Conservation (phyloP, 2,113 vertebrate genomes). For the Ivindomyrus marchei region DNA sequence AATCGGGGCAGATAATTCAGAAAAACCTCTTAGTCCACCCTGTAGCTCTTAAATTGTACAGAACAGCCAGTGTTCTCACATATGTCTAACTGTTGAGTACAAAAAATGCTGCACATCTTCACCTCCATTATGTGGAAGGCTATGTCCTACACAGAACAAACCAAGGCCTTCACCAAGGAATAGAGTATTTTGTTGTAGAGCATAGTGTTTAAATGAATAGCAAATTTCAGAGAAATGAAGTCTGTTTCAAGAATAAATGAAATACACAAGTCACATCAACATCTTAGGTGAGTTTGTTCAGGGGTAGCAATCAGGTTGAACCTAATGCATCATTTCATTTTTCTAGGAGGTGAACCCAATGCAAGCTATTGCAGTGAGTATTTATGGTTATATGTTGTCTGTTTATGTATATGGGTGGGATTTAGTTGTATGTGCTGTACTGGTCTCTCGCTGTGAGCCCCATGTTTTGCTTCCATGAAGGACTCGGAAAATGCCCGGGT, state of each 20-base stretch:
- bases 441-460: background rate
- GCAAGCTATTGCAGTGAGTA: slow-evolving; percentile 58
- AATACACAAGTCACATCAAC: background rate
- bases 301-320: background rate
- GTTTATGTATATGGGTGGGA: background rate
- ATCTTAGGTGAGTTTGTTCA: background rate
- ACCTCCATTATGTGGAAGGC: background rate
- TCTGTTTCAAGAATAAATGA: background rate
- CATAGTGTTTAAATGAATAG: background rate
- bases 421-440: background rate
- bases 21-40: background rate
- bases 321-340: background rate
- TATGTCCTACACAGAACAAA: background rate
- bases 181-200: background rate
- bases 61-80: background rate
- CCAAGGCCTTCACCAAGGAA: background rate
- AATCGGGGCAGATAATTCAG: background rate
- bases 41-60: background rate
- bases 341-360: slow-evolving; percentile 56
- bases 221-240: background rate
- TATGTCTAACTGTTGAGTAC: background rate
- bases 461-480: slow-evolving; percentile 43
- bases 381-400: background rate
- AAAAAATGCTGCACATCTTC: background rate
- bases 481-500: slow-evolving; percentile 76